phyloP scores from a whole-genome alignment of 1,140 invertebrate genomes.

The Pseudomyrmex dendroicus region DNA sequence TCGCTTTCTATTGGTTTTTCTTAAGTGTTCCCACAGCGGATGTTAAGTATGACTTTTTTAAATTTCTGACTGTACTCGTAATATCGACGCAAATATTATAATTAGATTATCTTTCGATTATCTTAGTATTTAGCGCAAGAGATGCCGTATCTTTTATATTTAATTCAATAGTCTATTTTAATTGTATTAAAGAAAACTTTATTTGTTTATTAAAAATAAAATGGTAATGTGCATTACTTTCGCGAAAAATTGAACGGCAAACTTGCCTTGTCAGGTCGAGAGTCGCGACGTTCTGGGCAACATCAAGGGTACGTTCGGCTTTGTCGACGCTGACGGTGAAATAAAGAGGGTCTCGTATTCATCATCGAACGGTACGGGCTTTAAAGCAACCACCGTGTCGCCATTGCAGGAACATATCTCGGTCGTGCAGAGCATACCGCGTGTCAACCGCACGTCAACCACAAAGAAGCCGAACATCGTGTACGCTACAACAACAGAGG shows the following conservation, averaged over 20 bases:
- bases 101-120: no score
- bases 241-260: conserved; percentile 31
- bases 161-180: not conserved
- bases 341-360: conserved; percentile 94
- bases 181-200: not conserved
- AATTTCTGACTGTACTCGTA: not conserved
- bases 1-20: conserved; percentile 30
- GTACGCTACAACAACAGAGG: conserved; percentile 81
- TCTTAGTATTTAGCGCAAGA: no score
- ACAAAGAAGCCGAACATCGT: conserved; percentile 80
- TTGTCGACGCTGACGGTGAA: conserved; percentile 91
- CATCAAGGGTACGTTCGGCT: conserved; percentile 94
- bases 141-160: not conserved
- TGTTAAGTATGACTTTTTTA: not conserved
- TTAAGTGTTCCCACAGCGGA: conserved; percentile 23
- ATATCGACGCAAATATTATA: no score
- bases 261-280: conserved; percentile 87
- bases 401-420: conserved; percentile 84
- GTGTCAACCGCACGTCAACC: conserved; percentile 78
- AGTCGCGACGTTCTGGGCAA: conserved; percentile 92
- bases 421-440: conserved; percentile 84
- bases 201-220: not conserved
- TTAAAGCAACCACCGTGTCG: conserved; percentile 84
- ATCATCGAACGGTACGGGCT: conserved; percentile 86
- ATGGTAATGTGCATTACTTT: not conserved